These are phyloP conservation scores for Agriopis aurantiaria DNA, from an alignment of 2,888 invertebrate species.

Conservation along the genomic window DNA sequence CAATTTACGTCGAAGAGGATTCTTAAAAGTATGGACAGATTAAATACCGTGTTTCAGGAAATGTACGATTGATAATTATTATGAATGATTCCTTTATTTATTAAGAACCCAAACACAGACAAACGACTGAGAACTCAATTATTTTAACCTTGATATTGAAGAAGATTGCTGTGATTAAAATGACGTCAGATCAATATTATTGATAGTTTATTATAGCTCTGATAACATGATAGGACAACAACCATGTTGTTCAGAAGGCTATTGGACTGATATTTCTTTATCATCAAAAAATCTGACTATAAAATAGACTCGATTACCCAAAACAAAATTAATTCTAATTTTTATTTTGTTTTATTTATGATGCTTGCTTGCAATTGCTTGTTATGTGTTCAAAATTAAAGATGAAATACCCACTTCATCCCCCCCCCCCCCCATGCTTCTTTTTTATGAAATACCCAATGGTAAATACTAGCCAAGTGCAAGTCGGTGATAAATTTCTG, in stretches of 20 bases:
- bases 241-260: neutral
- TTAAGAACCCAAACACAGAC: neutral
- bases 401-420: no score
- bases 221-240: neutral
- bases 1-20: no score
- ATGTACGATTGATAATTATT: neutral
- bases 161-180: conserved; percentile 9
- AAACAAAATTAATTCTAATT: no score
- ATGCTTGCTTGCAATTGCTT: no score
- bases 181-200: conserved; percentile 2
- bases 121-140: conserved; percentile 7
- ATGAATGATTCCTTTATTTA: neutral
- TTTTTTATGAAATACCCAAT: no score
- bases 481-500: no score
- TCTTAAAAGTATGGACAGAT: no score
- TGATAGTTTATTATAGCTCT: conserved; percentile 1
- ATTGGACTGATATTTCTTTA: neutral
- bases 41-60: neutral
- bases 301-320: neutral
- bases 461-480: no score
- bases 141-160: conserved; percentile 21
- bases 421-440: no score
- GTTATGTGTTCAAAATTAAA: no score
- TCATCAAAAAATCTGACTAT: neutral
- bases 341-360: no score